Evolutionary conservation across 2,888 invertebrate species (phyloP).

Genomic region (Monopis laevigella): DNA sequence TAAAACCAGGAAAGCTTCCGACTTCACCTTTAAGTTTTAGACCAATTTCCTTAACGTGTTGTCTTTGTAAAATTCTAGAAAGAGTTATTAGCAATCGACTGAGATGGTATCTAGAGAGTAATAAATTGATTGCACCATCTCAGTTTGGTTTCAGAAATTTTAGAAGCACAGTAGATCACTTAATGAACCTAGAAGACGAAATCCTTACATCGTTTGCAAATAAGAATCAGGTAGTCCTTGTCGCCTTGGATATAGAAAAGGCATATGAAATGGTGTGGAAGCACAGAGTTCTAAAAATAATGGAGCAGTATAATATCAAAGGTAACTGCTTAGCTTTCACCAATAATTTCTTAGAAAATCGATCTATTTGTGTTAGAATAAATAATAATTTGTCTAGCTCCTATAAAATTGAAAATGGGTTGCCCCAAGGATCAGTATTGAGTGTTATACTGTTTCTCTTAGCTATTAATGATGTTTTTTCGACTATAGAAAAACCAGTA

Average conservation of each 20-base stretch:
- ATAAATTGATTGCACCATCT: constrained; percentile 10
- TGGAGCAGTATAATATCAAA: constrained; percentile 10
- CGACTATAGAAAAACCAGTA: constrained; percentile 13
- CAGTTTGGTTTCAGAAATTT: constrained; percentile 18
- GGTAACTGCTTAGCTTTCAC: constrained; percentile 14
- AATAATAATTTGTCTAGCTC: neutral
- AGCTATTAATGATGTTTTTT: constrained; percentile 15
- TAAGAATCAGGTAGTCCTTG: constrained; percentile 13
- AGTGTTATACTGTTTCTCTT: constrained; percentile 18
- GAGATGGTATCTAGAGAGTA: constrained; percentile 15
- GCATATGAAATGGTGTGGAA: constrained; percentile 20
- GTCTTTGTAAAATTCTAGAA: constrained; percentile 17
- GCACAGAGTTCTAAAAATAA: constrained; percentile 13
- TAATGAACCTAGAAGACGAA: constrained; percentile 16
- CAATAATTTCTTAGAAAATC: constrained; percentile 12
- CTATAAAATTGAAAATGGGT: constrained; percentile 13
- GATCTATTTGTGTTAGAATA: constrained; percentile 14
- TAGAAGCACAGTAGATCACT: constrained; percentile 16
- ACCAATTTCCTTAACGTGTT: constrained; percentile 19
- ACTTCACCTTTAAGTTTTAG: constrained; percentile 15
- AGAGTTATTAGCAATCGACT: constrained; percentile 18
- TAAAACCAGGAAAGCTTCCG: constrained; percentile 17
- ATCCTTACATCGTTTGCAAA: constrained; percentile 16
- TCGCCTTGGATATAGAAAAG: constrained; percentile 18
- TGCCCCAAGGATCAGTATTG: constrained; percentile 14